Base-by-base conservation (phyloP, 2,113 vertebrate genomes). In the Ornithorhynchus anatinus region DNA sequence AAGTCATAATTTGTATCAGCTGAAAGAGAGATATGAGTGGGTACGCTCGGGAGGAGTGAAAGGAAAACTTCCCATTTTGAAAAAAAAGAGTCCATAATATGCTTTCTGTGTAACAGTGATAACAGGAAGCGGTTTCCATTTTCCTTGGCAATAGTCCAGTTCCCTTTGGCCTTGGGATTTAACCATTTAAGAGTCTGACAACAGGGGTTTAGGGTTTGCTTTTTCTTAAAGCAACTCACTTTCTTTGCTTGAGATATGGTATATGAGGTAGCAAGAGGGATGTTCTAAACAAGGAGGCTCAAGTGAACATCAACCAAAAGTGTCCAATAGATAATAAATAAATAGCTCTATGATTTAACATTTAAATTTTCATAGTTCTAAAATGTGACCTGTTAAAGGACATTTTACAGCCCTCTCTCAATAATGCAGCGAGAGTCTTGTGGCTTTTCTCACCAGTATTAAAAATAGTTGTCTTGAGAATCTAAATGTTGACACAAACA, bases 161-260 rank as follows among this genome's bases (percentile, higher is more conserved):
- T 75, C 57, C 80, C 33, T 77, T 70, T 65, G 73, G 59, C 58
- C 17, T 72, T 80, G 60, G 73, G 71, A 74, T 82, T 80, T 79
- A 59, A 54, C 66, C 69, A 72, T 70, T 37, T 17, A 14, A 3
- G 40, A 5, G 8, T 27, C 39, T 62, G 44, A 54, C 12, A 12
- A 1, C 15, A 40, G 27, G 27, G 58, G 54, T 69, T n/a, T n/a
- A n/a, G n/a, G n/a, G n/a, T n/a, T n/a, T n/a, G n/a, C n/a, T 60
- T 53, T 57, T 57, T 51, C 75, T 61, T 56, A 33, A 57, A 69
- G 62, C 2, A 3, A 69, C 37, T n/a, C n/a, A 59, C 42, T 59
- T 13, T 31, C 11, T 35, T 53, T 60, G 62, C 13, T 23, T 8
- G 66, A 68, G 60, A 64, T 29, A 63, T n/a, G n/a, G n/a, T n/a